Evolutionary conservation across 1,140 invertebrate genomes (phyloP).

Genomic region (Lasaia peninsularis): DNA sequence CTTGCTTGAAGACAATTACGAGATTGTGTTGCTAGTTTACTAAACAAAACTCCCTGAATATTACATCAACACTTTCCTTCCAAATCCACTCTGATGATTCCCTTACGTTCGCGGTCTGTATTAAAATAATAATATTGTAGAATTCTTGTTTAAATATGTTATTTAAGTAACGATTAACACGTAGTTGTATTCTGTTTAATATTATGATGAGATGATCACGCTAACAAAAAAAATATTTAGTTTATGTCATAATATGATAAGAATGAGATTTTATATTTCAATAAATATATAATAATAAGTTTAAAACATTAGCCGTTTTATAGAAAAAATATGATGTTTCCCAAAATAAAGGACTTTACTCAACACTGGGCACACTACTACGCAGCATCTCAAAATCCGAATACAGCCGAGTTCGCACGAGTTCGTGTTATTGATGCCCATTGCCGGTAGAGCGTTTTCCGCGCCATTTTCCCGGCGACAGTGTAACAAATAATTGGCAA

Average conservation of each 20-base stretch:
- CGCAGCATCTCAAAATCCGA: constrained; percentile 55
- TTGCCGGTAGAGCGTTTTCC: constrained; percentile 61
- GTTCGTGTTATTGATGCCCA: constrained; percentile 54
- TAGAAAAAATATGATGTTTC: background rate
- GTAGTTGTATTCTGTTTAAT: too few relatives aligned
- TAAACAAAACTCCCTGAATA: background rate
- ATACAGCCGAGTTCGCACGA: constrained; percentile 43
- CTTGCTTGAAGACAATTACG: constrained; percentile 19
- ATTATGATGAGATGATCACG: too few relatives aligned
- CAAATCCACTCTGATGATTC: too few relatives aligned
- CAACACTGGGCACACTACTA: constrained; percentile 31
- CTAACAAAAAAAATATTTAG: too few relatives aligned
- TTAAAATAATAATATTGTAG: too few relatives aligned
- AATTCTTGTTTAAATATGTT: too few relatives aligned
- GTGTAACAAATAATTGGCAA: constrained; percentile 39
- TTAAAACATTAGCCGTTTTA: background rate
- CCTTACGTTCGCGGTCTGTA: too few relatives aligned
- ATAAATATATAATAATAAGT: background rate
- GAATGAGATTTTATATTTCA: too few relatives aligned
- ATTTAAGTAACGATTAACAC: too few relatives aligned
- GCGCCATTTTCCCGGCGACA: constrained; percentile 57
- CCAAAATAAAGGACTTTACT: background rate
- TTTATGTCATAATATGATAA: too few relatives aligned
- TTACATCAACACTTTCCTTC: too few relatives aligned
- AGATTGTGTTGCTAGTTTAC: constrained; percentile 35